phyloP scores from a whole-genome alignment of 2,888 invertebrate genomes.

The Rhagonycha lutea region DNA sequence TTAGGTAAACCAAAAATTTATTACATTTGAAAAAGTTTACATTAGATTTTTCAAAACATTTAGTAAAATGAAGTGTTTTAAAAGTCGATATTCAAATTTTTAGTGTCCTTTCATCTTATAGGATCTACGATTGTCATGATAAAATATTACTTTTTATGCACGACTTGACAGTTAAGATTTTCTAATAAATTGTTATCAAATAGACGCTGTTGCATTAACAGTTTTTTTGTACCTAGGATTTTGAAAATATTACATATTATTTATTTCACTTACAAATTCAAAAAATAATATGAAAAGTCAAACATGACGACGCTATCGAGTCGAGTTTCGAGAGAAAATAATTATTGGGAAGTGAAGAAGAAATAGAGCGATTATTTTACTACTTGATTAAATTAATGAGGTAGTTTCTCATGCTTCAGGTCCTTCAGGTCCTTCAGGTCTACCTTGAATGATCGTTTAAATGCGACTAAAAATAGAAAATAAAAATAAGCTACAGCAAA shows the following conservation, averaged over 20 bases:
- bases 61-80: background rate
- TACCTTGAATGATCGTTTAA: background rate
- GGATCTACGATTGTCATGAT: background rate
- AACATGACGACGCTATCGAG: too few species aligned
- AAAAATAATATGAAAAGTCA: background rate
- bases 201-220: background rate
- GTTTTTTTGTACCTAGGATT: background rate
- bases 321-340: background rate
- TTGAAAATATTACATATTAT: background rate
- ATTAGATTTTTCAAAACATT: background rate
- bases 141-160: background rate
- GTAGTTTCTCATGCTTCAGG: background rate
- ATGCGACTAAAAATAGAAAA: background rate
- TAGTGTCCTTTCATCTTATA: background rate
- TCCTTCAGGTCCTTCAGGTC: background rate
- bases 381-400: background rate
- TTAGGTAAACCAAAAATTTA: background rate
- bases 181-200: background rate
- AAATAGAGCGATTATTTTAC: background rate
- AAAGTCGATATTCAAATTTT: background rate
- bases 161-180: background rate
- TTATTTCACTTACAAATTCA: background rate
- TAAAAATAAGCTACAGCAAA: background rate
- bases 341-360: background rate
- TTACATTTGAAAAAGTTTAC: background rate